Conservation (phyloP, 2,888 invertebrate species). For the Euplagia quadripunctaria region DNA sequence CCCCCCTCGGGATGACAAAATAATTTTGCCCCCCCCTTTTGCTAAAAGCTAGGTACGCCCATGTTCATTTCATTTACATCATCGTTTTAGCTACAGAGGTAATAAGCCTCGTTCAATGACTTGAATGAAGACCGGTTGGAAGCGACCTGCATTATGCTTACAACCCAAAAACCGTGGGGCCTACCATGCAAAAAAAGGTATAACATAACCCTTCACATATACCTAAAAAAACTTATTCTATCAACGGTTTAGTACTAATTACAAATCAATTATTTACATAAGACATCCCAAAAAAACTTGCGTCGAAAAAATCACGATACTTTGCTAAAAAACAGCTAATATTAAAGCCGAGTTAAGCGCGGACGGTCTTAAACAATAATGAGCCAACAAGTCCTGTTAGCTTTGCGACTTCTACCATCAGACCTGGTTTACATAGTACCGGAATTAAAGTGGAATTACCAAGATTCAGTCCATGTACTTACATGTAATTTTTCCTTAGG, state of each 20-base stretch:
- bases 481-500: not conserved
- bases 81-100: too few species aligned
- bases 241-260: not conserved
- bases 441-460: slow-evolving; percentile 2
- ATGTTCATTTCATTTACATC: too few species aligned
- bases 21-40: too few species aligned
- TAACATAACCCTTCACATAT: too few species aligned
- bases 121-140: too few species aligned
- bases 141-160: too few species aligned
- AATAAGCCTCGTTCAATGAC: too few species aligned
- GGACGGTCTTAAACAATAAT: slow-evolving; percentile 70
- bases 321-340: slow-evolving; percentile 53
- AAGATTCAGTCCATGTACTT: not conserved
- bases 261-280: not conserved
- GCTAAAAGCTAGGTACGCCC: too few species aligned
- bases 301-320: slow-evolving; percentile 26
- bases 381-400: slow-evolving; percentile 66
- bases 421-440: slow-evolving; percentile 30
- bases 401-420: slow-evolving; percentile 48
- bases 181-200: too few species aligned
- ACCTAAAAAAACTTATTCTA: not conserved
- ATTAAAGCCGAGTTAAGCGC: slow-evolving; percentile 64
- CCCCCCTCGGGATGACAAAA: too few species aligned
- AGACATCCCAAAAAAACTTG: not conserved
- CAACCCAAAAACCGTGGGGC: too few species aligned